A percentile compares a stretch with the other conserved stretches of the same genome.
phyloP scores from a whole-genome alignment of 2,797 vertebrate genomes.

The Phoeniculus purpureus region DNA sequence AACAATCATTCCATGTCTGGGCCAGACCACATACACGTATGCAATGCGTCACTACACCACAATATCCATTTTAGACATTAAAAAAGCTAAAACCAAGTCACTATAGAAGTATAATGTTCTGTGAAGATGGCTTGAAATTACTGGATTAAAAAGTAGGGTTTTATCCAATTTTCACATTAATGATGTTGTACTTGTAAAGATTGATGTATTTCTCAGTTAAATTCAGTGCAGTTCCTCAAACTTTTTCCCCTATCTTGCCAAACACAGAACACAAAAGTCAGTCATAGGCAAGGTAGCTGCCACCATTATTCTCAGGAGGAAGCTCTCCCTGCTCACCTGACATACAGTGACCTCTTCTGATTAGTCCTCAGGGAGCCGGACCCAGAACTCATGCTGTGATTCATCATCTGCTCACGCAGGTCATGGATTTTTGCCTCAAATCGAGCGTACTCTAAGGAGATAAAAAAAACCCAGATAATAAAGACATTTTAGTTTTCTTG shows the following conservation, averaged over 20 bases:
- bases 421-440: constrained; percentile 99
- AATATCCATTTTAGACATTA: not conserved
- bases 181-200: not conserved
- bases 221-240: not conserved
- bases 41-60: not conserved
- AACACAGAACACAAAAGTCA: not conserved
- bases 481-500: constrained; percentile 36
- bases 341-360: constrained; percentile 96
- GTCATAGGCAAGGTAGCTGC: not conserved
- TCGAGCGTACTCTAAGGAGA: constrained; percentile 89
- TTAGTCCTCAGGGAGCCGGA: constrained; percentile 96
- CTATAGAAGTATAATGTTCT: not conserved
- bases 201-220: not conserved
- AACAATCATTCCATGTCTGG: not conserved
- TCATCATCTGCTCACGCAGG: constrained; percentile 99
- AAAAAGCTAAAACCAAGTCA: not conserved
- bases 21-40: not conserved
- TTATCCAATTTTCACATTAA: not conserved
- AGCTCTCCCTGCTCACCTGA: constrained; percentile 83
- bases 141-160: not conserved
- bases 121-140: not conserved
- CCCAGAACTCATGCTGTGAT: constrained; percentile 98
- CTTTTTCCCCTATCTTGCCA: not conserved
- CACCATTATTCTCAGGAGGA: not conserved
- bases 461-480: constrained; percentile 30